Percentiles rank a stretch among this genome's conserved stretches.
phyloP scores from a whole-genome alignment of 2,888 invertebrate genomes.

The Drosophila anomelani region DNA sequence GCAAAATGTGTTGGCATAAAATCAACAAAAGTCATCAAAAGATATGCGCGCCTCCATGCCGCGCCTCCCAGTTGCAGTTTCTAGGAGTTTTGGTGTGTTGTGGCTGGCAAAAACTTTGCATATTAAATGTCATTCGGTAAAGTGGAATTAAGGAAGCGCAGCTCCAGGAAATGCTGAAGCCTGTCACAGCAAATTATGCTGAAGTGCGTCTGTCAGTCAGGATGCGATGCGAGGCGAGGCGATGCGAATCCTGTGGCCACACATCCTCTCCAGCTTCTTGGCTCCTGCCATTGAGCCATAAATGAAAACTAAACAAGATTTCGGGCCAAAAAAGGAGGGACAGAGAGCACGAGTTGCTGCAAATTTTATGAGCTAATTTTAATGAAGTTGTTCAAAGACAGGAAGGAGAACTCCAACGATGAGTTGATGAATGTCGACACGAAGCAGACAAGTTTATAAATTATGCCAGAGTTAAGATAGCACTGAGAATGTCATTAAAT shows the following conservation, averaged over 20 bases:
- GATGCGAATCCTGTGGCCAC: constrained; percentile 44
- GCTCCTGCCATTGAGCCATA: constrained; percentile 71
- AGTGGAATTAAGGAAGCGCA: constrained; percentile 76
- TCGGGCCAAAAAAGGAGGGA: constrained; percentile 46
- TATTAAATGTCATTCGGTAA: constrained; percentile 82
- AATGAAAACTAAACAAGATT: constrained; percentile 82
- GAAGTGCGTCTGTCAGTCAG: constrained; percentile 79
- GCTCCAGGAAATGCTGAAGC: constrained; percentile 57
- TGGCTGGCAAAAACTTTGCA: constrained; percentile 79
- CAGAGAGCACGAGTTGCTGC: constrained; percentile 58
- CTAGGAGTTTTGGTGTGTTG: constrained; percentile 29
- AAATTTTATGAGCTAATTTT: constrained; percentile 82
- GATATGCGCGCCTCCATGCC: constrained; percentile 65
- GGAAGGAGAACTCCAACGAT: constrained; percentile 20
- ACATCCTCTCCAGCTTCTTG: constrained; percentile 48
- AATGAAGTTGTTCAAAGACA: constrained; percentile 70
- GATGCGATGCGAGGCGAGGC: constrained; percentile 44
- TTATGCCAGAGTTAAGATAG: constrained; percentile 66
- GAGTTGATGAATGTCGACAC: constrained; percentile 76
- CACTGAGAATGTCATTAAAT: constrained; percentile 30
- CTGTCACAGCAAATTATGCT: constrained; percentile 80
- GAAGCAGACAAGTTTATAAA: constrained; percentile 75
- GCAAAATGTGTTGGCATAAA: constrained; percentile 64
- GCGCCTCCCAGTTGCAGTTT: constrained; percentile 20
- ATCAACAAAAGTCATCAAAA: constrained; percentile 81